phyloP scores from a whole-genome alignment of 2,888 invertebrate genomes.

The Tridacna gigas region DNA sequence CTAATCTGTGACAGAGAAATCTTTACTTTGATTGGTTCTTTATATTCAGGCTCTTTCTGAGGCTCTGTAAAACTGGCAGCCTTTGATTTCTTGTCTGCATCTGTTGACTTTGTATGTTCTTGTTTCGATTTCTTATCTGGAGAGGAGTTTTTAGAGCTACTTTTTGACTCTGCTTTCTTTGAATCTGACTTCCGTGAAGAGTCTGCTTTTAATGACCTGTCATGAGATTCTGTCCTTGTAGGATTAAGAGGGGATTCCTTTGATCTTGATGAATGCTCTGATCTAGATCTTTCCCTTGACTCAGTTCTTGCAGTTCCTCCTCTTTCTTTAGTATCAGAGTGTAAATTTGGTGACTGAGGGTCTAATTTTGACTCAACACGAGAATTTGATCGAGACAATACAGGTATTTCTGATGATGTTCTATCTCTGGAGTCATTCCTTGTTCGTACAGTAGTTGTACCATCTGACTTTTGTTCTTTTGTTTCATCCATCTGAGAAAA shows the following conservation, averaged over 20 bases:
- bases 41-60: slow-evolving; percentile 55
- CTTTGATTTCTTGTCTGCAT: slow-evolving; percentile 52
- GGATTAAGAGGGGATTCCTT: slow-evolving; percentile 41
- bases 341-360: slow-evolving; percentile 23
- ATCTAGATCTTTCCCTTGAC: slow-evolving; percentile 41
- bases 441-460: slow-evolving; percentile 1
- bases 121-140: slow-evolving; percentile 56
- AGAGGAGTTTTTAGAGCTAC: slow-evolving; percentile 45
- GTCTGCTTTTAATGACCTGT: slow-evolving; percentile 16
- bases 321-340: slow-evolving; percentile 47
- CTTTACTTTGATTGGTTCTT: slow-evolving; percentile 63
- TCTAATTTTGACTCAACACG: slow-evolving; percentile 21
- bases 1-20: slow-evolving; percentile 60
- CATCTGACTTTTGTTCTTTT: slow-evolving; percentile 6
- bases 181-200: slow-evolving; percentile 39
- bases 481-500: background rate
- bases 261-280: slow-evolving; percentile 47
- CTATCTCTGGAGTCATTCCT: slow-evolving; percentile 7
- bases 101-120: slow-evolving; percentile 28
- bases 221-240: slow-evolving; percentile 48
- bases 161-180: slow-evolving; percentile 47
- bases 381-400: slow-evolving; percentile 52
- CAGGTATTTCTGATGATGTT: slow-evolving; percentile 48
- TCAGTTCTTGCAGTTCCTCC: slow-evolving; percentile 37
- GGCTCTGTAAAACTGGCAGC: slow-evolving; percentile 16